Evolutionary conservation across 2,113 vertebrate species (phyloP).

Genomic region (Callionymus lyra): DNA sequence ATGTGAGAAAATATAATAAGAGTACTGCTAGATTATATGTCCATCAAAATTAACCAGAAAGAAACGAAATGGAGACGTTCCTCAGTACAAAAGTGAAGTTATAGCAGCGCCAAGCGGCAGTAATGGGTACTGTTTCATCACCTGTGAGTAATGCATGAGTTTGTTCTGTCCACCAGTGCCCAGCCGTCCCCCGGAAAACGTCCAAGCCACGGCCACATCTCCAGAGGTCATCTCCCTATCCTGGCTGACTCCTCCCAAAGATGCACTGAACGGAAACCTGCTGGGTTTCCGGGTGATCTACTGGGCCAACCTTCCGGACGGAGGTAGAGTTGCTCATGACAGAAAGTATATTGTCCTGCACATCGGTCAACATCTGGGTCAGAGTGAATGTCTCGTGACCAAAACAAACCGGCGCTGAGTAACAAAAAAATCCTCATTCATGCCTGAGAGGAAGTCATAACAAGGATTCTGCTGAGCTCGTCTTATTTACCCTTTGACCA

Average conservation of each 20-base stretch:
- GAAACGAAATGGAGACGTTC: no score
- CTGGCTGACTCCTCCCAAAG: constrained; percentile 88
- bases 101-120: constrained; percentile 49
- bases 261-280: constrained; percentile 91
- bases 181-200: constrained; percentile 91
- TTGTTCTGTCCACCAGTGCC: constrained; percentile 72
- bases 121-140: constrained; percentile 7
- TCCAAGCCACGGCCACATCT: constrained; percentile 84
- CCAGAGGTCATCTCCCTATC: constrained; percentile 93
- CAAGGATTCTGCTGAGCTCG: constrained; percentile 5
- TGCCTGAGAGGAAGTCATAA: not conserved
- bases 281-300: constrained; percentile 96
- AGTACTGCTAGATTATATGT: no score
- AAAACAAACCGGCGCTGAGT: constrained; percentile 1
- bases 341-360: no score
- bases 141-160: not conserved
- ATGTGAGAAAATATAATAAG: no score
- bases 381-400: not conserved
- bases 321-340: constrained; percentile 74
- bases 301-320: constrained; percentile 96
- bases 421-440: not conserved
- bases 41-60: no score
- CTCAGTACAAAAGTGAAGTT: constrained; percentile 13
- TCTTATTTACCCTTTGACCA: not conserved
- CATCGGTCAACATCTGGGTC: not conserved